phyloP scores from a whole-genome alignment of 1,140 invertebrate genomes.

The Ptiloglossa arizonensis region DNA sequence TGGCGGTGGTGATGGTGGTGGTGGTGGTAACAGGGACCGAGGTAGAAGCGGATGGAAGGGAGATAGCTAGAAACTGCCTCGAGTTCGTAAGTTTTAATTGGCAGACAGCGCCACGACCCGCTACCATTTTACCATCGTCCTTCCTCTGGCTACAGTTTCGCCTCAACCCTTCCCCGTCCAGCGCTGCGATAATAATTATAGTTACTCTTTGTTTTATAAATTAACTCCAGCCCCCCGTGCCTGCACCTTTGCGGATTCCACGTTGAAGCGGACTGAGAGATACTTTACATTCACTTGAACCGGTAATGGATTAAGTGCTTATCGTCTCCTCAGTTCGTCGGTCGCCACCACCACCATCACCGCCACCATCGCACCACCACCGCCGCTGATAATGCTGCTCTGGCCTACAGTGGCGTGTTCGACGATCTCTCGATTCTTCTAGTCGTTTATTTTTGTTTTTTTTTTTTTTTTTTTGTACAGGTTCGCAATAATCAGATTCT shows the following conservation, averaged over 20 bases:
- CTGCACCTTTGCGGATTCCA: slow-evolving; percentile 24
- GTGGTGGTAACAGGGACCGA: not conserved
- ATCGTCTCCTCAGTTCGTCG: slow-evolving; percentile 49
- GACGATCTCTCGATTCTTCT: not conserved
- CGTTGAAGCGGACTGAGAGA: slow-evolving; percentile 36
- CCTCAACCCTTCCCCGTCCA: slow-evolving; percentile 23
- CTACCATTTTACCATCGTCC: slow-evolving; percentile 33
- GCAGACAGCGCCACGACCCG: slow-evolving; percentile 60
- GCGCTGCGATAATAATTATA: slow-evolving; percentile 68
- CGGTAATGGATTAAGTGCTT: slow-evolving; percentile 74
- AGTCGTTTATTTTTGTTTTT: too few species aligned
- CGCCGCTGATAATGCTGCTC: not conserved
- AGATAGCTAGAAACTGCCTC: slow-evolving; percentile 50
- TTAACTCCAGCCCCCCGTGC: slow-evolving; percentile 55
- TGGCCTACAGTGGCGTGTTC: not conserved
- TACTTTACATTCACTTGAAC: slow-evolving; percentile 70
- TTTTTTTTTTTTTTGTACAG: too few species aligned
- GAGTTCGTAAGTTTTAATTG: slow-evolving; percentile 73
- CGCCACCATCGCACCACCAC: too few species aligned
- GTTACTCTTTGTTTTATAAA: slow-evolving; percentile 74
- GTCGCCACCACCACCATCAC: not conserved
- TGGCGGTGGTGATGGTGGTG: not conserved
- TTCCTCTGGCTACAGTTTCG: slow-evolving; percentile 21
- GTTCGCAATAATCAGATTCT: not conserved
- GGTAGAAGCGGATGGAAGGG: slow-evolving; percentile 26